Evolutionary conservation across 1,140 invertebrate species (phyloP), one percentile per base, ranked within the genome.

Genomic region (Macrobrachium nipponense): DNA sequence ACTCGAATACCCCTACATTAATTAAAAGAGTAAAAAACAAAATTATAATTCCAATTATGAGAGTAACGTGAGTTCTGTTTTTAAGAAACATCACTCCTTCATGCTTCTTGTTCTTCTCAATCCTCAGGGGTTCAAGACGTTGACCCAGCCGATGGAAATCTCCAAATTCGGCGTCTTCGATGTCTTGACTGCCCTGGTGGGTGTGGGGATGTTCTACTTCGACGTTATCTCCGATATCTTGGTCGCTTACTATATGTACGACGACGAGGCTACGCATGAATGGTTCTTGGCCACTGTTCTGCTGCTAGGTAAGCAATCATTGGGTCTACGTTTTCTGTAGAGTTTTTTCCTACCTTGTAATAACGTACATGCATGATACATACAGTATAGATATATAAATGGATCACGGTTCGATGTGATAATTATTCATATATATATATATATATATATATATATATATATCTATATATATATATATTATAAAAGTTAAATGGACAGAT

Each of bases 191-290:
- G 78, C 78, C 8, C 61, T 80, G 23, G 7, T 80, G 60, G 51
- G 36, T 12, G 20, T 80, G 23, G 61, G 61, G 5, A 66, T 80
- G 78, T 80, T 80, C 62, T 80, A 80, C 61, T 80, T 80, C 78
- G 78, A 80, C 36, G 78, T 80, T 7, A 36, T 62, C 5, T 80
- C 78, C 20, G 78, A 80, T 14, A 20, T 44, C 2, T 36, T 80
- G 12, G 60, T 80, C n/a, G 78, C 78, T 5, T 80, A 66, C 17
- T 80, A 62, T n/a, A 80, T 80, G 78, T 51, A 66, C 61, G 43
- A 66, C 36, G 78, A 80, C 17, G 23, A 23, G 0, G 60, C 23
- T 14, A 80, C 78, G 15, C 12, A 80, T 7, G 20, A 43, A 8
- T 80, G 78, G 78, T 80, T 80, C 36, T 62, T 66, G 27, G 15